Conservation (phyloP, 1,140 invertebrate genomes). For the Rhopalosiphum padi region DNA sequence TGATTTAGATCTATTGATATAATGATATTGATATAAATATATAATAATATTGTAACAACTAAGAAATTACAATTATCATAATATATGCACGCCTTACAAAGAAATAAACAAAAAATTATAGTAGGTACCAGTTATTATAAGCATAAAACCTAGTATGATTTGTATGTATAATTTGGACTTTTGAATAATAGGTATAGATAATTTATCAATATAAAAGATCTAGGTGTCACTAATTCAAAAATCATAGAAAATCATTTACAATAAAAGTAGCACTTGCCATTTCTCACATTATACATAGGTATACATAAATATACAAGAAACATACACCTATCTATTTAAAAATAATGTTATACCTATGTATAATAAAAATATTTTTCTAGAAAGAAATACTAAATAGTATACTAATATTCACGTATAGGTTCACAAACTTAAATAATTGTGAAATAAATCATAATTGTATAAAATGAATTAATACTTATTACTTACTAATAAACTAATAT, state of each 20-base stretch:
- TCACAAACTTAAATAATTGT: background rate
- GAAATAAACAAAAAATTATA: background rate
- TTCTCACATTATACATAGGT: background rate
- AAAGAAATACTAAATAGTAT: background rate
- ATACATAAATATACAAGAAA: background rate
- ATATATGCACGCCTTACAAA: background rate
- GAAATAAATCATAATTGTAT: background rate
- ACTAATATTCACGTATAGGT: background rate
- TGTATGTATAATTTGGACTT: background rate
- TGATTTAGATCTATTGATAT: background rate
- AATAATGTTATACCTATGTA: background rate
- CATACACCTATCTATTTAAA: background rate
- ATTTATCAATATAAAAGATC: conserved; percentile 33
- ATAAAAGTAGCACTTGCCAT: background rate
- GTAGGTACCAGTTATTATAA: background rate
- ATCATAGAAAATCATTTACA: conserved; percentile 2
- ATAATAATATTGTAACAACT: background rate
- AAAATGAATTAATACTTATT: background rate
- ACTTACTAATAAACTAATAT: too few relatives aligned
- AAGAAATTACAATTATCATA: background rate
- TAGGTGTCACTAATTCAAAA: conserved; percentile 45
- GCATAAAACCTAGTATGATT: background rate
- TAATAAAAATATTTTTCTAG: background rate
- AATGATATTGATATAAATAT: background rate
- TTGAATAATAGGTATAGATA: conserved; percentile 17